Conservation (phyloP, 2,113 vertebrate genomes). For the Cisticola juncidis region DNA sequence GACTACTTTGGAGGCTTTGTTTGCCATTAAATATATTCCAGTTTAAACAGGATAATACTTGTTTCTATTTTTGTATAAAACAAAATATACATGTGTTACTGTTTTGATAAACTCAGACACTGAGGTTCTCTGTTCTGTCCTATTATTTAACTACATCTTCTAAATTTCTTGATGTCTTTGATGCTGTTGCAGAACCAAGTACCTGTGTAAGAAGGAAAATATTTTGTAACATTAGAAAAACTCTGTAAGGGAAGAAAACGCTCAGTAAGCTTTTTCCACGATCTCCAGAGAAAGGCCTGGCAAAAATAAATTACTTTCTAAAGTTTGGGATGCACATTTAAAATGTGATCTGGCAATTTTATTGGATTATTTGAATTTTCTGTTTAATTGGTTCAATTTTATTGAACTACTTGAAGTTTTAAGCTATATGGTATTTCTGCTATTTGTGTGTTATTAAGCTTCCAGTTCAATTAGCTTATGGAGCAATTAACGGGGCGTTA, state of each 20-base stretch:
- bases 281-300: neutral
- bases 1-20: neutral
- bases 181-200: neutral
- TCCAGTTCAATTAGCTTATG: neutral
- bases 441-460: constrained; percentile 7
- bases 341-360: neutral
- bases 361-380: neutral
- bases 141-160: neutral
- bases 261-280: neutral
- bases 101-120: neutral
- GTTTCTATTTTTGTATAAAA: neutral
- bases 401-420: neutral
- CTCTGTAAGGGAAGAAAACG: neutral
- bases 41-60: neutral
- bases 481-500: neutral
- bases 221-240: neutral
- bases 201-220: neutral
- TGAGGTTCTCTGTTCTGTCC: neutral
- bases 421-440: neutral
- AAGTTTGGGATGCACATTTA: neutral
- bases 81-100: neutral
- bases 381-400: neutral
- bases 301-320: neutral
- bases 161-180: neutral
- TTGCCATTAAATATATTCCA: neutral